A percentile compares a stretch with the other conserved stretches of the same genome.
Evolutionary conservation across 2,113 vertebrate species (phyloP).

Genomic region (Hippocampus mohnikei): DNA sequence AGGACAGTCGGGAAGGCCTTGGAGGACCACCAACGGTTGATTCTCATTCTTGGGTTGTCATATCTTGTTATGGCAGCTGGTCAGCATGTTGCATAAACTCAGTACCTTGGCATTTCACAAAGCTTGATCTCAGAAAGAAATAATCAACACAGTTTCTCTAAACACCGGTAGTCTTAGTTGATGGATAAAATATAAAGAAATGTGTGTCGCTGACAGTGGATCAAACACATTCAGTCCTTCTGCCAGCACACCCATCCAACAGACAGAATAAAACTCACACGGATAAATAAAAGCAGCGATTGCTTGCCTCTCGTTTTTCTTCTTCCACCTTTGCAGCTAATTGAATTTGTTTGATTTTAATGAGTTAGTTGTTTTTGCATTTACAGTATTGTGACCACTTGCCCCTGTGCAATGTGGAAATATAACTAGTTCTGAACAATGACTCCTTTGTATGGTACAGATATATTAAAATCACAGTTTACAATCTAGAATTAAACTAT

Average conservation of each 20-base stretch:
- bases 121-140: background rate
- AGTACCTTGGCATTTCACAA: background rate
- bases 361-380: background rate
- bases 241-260: too few species aligned
- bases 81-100: background rate
- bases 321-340: background rate
- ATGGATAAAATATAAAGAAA: too few species aligned
- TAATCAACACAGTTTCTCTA: background rate
- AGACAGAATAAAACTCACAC: background rate
- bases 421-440: background rate
- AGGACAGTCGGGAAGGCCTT: background rate
- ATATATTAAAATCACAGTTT: background rate
- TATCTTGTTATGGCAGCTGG: constrained; percentile 21
- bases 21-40: background rate
- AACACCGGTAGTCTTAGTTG: too few species aligned
- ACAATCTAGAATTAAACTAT: constrained; percentile 15
- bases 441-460: background rate
- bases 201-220: too few species aligned
- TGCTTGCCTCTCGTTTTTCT: too few species aligned
- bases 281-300: background rate
- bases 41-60: background rate
- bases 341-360: background rate
- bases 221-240: too few species aligned
- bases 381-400: background rate
- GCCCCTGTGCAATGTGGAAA: background rate